phyloP scores from a whole-genome alignment of 2,888 invertebrate genomes.

The Lycocerus yunnanus region DNA sequence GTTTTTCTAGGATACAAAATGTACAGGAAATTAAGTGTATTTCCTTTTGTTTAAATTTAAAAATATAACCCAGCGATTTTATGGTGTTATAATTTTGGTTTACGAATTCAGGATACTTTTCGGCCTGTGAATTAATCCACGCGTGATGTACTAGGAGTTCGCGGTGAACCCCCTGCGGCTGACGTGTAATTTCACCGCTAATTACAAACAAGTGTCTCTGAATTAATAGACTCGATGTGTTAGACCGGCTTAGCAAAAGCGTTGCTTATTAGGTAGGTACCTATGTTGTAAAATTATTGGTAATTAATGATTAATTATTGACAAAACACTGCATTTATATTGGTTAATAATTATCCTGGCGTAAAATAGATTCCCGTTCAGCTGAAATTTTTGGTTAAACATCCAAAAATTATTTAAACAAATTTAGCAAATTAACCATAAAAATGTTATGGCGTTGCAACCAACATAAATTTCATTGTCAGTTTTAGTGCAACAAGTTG shows the following conservation, averaged over 20 bases:
- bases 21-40: background rate
- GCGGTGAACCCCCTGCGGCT: conserved; percentile 35
- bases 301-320: background rate
- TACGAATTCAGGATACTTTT: conserved; percentile 14
- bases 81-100: background rate
- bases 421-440: background rate
- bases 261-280: background rate
- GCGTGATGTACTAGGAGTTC: conserved; percentile 27
- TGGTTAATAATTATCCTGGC: background rate
- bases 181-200: conserved; percentile 40
- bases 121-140: conserved; percentile 21
- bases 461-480: background rate
- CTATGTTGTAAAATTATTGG: background rate
- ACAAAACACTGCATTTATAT: background rate
- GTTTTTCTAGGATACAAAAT: background rate
- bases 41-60: background rate
- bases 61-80: background rate
- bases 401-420: background rate
- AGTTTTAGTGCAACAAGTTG: background rate
- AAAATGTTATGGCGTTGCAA: background rate
- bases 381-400: background rate
- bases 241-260: conserved; percentile 7
- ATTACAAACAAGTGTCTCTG: conserved; percentile 35
- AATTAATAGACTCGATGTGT: conserved; percentile 32
- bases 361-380: background rate